phyloP scores from a whole-genome alignment of 2,113 vertebrate species.

The Alligator mississippiensis region DNA sequence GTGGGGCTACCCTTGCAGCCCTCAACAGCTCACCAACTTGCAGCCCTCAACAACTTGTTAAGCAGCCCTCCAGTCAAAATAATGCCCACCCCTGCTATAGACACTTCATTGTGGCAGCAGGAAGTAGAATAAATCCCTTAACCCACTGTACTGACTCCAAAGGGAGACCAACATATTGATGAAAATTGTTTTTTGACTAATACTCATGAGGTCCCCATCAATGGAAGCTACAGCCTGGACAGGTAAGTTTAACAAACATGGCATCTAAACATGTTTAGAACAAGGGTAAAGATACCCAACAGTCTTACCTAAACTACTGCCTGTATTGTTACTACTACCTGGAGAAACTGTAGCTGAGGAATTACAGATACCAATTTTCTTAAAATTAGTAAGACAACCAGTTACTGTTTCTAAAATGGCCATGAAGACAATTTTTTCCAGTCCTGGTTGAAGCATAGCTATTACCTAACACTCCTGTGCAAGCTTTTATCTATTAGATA shows the following conservation, averaged over 20 bases:
- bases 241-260: not conserved
- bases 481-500: not conserved
- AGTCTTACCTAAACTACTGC: fast-evolving
- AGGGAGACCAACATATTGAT: not conserved
- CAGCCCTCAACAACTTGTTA: no score
- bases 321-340: not conserved
- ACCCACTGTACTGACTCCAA: not conserved
- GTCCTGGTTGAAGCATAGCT: not conserved
- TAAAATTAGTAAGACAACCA: not conserved
- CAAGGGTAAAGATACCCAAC: not conserved
- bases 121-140: no score
- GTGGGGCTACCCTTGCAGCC: no score
- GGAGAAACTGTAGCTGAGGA: not conserved
- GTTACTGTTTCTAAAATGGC: not conserved
- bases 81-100: no score
- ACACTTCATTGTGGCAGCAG: no score
- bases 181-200: not conserved
- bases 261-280: not conserved
- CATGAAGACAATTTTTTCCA: not conserved
- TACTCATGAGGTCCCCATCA: not conserved
- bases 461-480: not conserved
- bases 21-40: no score
- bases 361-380: not conserved
- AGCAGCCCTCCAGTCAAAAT: no score
- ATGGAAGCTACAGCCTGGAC: not conserved